Evolutionary conservation across 1,140 invertebrate genomes (phyloP).

Genomic region (Trissolcus basalis): DNA sequence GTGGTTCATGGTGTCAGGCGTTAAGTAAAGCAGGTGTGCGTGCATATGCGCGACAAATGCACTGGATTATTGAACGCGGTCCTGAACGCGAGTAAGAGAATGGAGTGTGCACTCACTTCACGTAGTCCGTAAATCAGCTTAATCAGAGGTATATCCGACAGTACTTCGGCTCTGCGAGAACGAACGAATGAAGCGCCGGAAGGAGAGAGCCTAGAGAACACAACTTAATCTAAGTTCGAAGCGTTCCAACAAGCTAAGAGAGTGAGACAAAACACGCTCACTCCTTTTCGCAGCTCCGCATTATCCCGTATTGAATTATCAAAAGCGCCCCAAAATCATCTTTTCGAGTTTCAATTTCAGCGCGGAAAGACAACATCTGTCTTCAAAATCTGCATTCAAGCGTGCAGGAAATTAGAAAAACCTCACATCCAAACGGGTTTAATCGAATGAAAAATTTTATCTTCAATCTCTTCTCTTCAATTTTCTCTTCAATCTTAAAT

Average conservation of each 20-base stretch:
- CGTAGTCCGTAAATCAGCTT: slow-evolving; percentile 60
- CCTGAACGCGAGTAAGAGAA: slow-evolving; percentile 22
- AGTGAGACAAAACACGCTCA: slow-evolving; percentile 8
- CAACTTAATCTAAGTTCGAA: slow-evolving; percentile 60
- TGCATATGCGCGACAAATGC: slow-evolving; percentile 50
- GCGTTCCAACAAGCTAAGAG: slow-evolving; percentile 41
- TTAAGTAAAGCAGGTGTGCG: slow-evolving; percentile 52
- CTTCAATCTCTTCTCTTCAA: too few relatives aligned
- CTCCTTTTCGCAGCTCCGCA: neutral
- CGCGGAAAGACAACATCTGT: slow-evolving; percentile 4
- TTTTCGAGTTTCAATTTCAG: slow-evolving; percentile 4
- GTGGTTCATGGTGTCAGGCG: slow-evolving; percentile 41
- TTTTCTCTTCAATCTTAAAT: too few relatives aligned
- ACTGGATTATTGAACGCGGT: slow-evolving; percentile 54
- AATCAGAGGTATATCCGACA: slow-evolving; percentile 62
- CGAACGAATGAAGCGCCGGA: slow-evolving; percentile 46
- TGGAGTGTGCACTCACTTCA: slow-evolving; percentile 44
- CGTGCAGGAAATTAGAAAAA: too few relatives aligned
- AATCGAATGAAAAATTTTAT: too few relatives aligned
- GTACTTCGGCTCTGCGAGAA: slow-evolving; percentile 46
- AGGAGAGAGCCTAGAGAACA: slow-evolving; percentile 19
- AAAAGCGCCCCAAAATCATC: neutral
- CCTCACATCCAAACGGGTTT: too few relatives aligned
- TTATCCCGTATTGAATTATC: slow-evolving; percentile 8
- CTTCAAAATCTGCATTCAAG: neutral